phyloP scores from a whole-genome alignment of 2,888 invertebrate species.

The Amphimallon solstitiale region DNA sequence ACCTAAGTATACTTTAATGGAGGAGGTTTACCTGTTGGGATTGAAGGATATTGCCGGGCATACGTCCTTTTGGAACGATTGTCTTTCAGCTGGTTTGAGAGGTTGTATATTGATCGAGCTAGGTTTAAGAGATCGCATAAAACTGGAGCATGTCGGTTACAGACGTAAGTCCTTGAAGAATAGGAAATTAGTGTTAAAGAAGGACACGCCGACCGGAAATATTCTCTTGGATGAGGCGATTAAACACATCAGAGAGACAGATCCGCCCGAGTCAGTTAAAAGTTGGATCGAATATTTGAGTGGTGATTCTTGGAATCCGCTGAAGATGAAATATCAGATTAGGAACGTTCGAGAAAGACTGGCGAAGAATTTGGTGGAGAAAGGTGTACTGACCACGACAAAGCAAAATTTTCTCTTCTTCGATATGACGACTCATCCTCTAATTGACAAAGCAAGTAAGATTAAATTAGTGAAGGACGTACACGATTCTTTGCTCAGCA shows the following conservation, averaged over 20 bases:
- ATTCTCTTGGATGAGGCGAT: slow-evolving; percentile 89
- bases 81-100: slow-evolving; percentile 94
- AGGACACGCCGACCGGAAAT: slow-evolving; percentile 92
- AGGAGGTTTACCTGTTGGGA: slow-evolving; percentile 95
- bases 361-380: slow-evolving; percentile 96
- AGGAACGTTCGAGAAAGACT: slow-evolving; percentile 95
- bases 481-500: slow-evolving; percentile 90
- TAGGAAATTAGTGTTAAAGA: slow-evolving; percentile 79
- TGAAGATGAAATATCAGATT: slow-evolving; percentile 93
- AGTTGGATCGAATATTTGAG: slow-evolving; percentile 98
- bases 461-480: slow-evolving; percentile 94
- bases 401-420: slow-evolving; percentile 97
- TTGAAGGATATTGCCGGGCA: slow-evolving; percentile 99
- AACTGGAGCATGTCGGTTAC: slow-evolving; percentile 94
- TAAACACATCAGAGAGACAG: slow-evolving; percentile 94
- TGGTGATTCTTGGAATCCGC: slow-evolving; percentile 97
- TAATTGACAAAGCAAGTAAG: slow-evolving; percentile 91
- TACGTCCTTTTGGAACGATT: slow-evolving; percentile 99
- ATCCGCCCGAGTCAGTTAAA: slow-evolving; percentile 92
- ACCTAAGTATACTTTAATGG: slow-evolving; percentile 97
- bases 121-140: slow-evolving; percentile 88
- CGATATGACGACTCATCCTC: slow-evolving; percentile 98
- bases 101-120: slow-evolving; percentile 96
- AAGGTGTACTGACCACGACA: slow-evolving; percentile 95
- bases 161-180: slow-evolving; percentile 85